Conservation (phyloP, 1,140 invertebrate genomes). For the Lepidurus packardi region DNA sequence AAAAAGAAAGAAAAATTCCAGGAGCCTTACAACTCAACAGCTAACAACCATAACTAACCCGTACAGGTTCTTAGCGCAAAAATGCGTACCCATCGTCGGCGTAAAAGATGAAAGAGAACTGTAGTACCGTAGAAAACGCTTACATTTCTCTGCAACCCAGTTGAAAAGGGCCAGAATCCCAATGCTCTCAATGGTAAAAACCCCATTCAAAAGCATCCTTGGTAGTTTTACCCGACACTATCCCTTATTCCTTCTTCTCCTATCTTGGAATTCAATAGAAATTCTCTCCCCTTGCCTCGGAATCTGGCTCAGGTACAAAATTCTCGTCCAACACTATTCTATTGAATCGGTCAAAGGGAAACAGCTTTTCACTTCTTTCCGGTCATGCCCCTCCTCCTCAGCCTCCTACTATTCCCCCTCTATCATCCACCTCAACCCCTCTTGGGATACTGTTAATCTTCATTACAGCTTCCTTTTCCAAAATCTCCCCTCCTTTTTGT, state of each 20-base stretch:
- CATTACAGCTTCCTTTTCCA: neutral
- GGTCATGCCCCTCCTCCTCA: neutral
- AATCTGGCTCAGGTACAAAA: conserved; percentile 10
- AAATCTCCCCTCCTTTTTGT: neutral
- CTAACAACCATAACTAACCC: neutral
- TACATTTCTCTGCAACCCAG: no score
- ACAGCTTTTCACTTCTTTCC: neutral
- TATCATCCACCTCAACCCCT: neutral
- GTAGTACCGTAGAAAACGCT: no score
- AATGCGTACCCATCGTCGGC: neutral
- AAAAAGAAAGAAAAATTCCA: neutral
- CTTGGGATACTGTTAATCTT: no score
- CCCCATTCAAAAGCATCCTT: neutral
- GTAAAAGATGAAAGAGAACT: no score
- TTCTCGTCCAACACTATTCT: neutral
- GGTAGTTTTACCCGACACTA: neutral
- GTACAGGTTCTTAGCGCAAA: neutral
- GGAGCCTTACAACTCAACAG: neutral
- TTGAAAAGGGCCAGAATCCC: no score
- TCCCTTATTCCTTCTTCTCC: neutral
- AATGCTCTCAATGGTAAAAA: neutral
- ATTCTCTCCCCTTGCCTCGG: neutral
- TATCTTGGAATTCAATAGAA: neutral
- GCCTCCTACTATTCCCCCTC: neutral
- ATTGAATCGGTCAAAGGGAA: neutral